phyloP scores from a whole-genome alignment of 2,113 vertebrate genomes.

The Perccottus glenii region DNA sequence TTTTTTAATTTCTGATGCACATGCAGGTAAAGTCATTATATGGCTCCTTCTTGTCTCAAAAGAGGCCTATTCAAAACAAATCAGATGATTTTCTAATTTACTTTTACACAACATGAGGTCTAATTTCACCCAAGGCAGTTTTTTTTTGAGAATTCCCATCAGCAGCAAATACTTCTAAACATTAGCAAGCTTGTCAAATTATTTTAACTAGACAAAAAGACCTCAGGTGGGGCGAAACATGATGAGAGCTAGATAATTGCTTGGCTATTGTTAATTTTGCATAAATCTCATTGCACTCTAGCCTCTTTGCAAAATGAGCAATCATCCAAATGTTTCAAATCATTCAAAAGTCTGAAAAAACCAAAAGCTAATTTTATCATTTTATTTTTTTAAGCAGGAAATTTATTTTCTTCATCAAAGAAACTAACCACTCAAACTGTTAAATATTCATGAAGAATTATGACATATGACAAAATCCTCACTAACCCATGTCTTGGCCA shows the following conservation, averaged over 20 bases:
- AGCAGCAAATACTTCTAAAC: conserved; percentile 28
- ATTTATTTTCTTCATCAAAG: not conserved
- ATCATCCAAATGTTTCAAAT: not conserved
- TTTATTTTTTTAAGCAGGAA: not conserved
- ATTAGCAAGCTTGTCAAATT: conserved; percentile 7
- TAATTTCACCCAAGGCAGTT: conserved; percentile 41
- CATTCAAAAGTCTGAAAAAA: not conserved
- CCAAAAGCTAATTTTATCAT: not conserved
- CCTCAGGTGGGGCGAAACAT: not conserved
- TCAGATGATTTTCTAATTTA: conserved; percentile 38
- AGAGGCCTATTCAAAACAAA: conserved; percentile 37
- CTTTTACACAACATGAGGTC: conserved; percentile 34
- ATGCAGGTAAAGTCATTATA: not conserved
- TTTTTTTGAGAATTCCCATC: conserved; percentile 15
- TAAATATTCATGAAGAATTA: conserved; percentile 41
- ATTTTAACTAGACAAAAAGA: conserved; percentile 1
- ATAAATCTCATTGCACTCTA: conserved; percentile 10
- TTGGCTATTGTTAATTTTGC: not conserved
- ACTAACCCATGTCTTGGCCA: conserved; percentile 34
- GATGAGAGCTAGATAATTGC: conserved; percentile 11
- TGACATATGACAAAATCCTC: conserved; percentile 28
- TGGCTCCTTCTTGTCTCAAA: conserved; percentile 29
- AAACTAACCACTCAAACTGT: conserved; percentile 25
- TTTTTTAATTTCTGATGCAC: not conserved
- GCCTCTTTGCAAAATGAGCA: not conserved